Percentiles rank a stretch among this genome's conserved stretches.
These are phyloP conservation scores for Seriola aureovittata DNA, from an alignment of 2,113 vertebrate species.

Conservation along the genomic window DNA sequence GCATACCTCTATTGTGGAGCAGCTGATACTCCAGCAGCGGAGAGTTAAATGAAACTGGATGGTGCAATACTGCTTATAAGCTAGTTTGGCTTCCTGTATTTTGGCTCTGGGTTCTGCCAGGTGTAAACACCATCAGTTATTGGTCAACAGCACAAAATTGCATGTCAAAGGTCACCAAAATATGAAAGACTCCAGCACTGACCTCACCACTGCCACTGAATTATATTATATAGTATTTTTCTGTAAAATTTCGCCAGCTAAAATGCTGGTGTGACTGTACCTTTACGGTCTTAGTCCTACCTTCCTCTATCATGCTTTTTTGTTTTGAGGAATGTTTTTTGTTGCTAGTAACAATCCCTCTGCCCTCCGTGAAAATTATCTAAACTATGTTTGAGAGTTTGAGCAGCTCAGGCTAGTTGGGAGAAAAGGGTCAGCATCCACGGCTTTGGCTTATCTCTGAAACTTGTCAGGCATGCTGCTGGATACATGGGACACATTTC, in stretches of 20 bases:
- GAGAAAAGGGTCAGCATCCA: slow-evolving; percentile 27
- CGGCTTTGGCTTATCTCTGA: slow-evolving; percentile 10
- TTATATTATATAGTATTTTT: neutral
- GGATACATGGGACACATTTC: slow-evolving; percentile 62
- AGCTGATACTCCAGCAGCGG: too few species aligned
- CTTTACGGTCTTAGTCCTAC: neutral
- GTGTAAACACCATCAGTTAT: neutral
- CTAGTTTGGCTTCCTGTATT: neutral
- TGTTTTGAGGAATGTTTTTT: neutral
- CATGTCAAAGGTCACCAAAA: neutral
- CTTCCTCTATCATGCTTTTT: neutral
- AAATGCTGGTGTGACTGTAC: neutral
- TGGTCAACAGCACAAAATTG: neutral
- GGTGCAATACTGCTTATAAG: neutral
- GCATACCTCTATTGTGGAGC: too few species aligned
- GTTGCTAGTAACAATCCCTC: slow-evolving; percentile 1
- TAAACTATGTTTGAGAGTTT: neutral
- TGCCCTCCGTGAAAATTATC: neutral
- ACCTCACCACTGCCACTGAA: neutral
- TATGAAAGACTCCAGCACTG: neutral
- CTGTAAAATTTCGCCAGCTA: neutral
- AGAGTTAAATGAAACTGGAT: neutral
- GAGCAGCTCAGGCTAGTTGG: slow-evolving; percentile 23
- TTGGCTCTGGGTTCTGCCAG: neutral
- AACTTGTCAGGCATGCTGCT: slow-evolving; percentile 56